A percentile compares a stretch with the other conserved stretches of the same genome.
phyloP scores from a whole-genome alignment of 2,888 invertebrate genomes.

The Metalampra italica region DNA sequence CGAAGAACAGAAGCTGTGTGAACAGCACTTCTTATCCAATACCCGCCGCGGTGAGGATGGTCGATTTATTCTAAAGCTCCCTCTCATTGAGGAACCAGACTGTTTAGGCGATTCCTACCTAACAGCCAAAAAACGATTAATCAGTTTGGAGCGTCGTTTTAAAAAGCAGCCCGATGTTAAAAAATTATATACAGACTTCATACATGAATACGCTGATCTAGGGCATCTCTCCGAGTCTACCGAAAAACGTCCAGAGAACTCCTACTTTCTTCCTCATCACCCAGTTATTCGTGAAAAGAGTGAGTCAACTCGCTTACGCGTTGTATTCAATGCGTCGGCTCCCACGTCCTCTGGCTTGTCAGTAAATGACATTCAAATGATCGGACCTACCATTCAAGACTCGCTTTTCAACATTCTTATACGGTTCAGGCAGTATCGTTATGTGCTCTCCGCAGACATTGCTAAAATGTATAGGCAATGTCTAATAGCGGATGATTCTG shows the following conservation, averaged over 20 bases:
- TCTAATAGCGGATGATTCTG: conserved; percentile 14
- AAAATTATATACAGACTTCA: not conserved
- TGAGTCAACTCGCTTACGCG: not conserved
- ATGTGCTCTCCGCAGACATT: conserved; percentile 14
- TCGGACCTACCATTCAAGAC: not conserved
- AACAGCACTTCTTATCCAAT: too few relatives aligned
- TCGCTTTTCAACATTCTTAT: not conserved
- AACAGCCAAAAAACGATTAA: not conserved
- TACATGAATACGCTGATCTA: not conserved
- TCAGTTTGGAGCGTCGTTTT: not conserved
- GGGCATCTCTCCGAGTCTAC: not conserved
- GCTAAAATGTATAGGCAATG: conserved; percentile 26
- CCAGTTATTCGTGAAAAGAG: not conserved
- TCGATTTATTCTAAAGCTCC: too few relatives aligned
- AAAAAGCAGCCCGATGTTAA: not conserved
- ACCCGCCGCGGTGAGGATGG: too few relatives aligned
- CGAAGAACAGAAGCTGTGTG: too few relatives aligned
- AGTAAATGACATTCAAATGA: too few relatives aligned
- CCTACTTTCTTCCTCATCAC: not conserved
- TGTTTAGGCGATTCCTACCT: not conserved
- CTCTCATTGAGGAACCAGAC: not conserved
- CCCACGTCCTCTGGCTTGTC: too few relatives aligned
- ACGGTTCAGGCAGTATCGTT: conserved; percentile 18
- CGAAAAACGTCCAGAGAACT: not conserved
- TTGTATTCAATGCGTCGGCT: not conserved